A percentile compares a stretch with the other conserved stretches of the same genome.
Conservation (phyloP, 1,140 invertebrate genomes). For the Atta colombica region DNA sequence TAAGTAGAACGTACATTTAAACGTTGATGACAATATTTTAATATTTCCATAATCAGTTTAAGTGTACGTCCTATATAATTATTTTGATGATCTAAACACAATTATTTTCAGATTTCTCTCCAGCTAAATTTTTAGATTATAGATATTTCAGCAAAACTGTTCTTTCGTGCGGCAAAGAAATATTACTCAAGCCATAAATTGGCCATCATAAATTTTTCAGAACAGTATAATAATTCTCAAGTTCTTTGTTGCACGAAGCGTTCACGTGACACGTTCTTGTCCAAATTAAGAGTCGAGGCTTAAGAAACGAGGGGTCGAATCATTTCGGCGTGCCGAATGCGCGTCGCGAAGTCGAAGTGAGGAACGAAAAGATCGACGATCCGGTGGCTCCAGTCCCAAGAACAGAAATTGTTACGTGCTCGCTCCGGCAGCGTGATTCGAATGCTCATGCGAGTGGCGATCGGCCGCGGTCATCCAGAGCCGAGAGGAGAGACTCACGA, state of each 20-base stretch:
- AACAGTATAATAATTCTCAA: neutral
- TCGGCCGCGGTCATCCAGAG: conserved; percentile 75
- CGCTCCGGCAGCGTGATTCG: conserved; percentile 77
- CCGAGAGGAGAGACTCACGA: conserved; percentile 67
- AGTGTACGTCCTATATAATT: too few relatives aligned
- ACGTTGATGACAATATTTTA: too few relatives aligned
- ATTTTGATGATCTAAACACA: too few relatives aligned
- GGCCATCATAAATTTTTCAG: neutral
- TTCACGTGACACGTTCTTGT: neutral
- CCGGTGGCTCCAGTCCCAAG: conserved; percentile 78
- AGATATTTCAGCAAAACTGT: too few relatives aligned
- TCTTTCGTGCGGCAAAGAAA: too few relatives aligned
- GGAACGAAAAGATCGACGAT: conserved; percentile 73
- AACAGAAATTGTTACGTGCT: conserved; percentile 83
- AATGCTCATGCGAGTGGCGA: conserved; percentile 75
- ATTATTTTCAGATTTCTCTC: too few relatives aligned
- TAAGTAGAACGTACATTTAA: too few relatives aligned
- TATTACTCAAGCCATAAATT: neutral
- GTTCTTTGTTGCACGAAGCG: neutral
- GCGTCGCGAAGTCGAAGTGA: conserved; percentile 61
- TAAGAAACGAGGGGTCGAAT: conserved; percentile 15
- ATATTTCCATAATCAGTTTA: too few relatives aligned
- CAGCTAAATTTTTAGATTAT: too few relatives aligned
- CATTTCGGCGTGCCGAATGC: conserved; percentile 60
- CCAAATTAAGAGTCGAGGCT: conserved; percentile 21